phyloP scores from a whole-genome alignment of 2,888 invertebrate genomes.

The Euclidia mi region DNA sequence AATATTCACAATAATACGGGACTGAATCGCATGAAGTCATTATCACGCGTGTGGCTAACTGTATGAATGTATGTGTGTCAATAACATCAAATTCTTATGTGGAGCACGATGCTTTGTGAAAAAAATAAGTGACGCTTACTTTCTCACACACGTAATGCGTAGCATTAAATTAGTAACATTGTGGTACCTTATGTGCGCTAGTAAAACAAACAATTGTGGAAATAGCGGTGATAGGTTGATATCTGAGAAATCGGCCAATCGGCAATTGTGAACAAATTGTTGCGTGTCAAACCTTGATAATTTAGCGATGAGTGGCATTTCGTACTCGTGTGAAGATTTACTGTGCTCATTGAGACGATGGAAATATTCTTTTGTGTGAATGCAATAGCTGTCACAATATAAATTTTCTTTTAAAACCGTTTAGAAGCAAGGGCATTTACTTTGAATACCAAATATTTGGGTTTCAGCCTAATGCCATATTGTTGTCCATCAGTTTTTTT shows the following conservation, averaged over 20 bases:
- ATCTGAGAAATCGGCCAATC: too few relatives aligned
- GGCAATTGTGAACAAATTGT: too few relatives aligned
- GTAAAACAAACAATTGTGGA: not conserved
- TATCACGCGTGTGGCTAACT: not conserved
- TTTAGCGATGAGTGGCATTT: too few relatives aligned
- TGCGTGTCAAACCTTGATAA: too few relatives aligned
- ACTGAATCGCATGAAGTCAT: not conserved
- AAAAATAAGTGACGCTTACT: not conserved
- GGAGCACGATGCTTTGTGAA: not conserved
- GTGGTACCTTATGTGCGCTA: not conserved
- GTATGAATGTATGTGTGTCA: not conserved
- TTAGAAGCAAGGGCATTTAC: too few relatives aligned
- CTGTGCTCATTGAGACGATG: too few relatives aligned
- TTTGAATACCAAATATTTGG: not conserved
- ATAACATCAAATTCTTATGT: not conserved
- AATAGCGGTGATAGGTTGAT: not conserved
- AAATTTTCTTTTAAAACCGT: too few relatives aligned
- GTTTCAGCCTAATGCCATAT: not conserved
- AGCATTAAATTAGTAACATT: conserved; percentile 5
- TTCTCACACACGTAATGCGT: conserved; percentile 4
- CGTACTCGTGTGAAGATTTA: too few relatives aligned
- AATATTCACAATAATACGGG: not conserved
- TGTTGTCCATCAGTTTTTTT: conserved; percentile 3
- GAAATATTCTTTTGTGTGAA: too few relatives aligned
- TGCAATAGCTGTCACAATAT: too few relatives aligned